Evolutionary conservation across 2,888 invertebrate genomes (phyloP), one percentile per base, ranked within the genome.

Genomic region (Tribolium freemani): DNA sequence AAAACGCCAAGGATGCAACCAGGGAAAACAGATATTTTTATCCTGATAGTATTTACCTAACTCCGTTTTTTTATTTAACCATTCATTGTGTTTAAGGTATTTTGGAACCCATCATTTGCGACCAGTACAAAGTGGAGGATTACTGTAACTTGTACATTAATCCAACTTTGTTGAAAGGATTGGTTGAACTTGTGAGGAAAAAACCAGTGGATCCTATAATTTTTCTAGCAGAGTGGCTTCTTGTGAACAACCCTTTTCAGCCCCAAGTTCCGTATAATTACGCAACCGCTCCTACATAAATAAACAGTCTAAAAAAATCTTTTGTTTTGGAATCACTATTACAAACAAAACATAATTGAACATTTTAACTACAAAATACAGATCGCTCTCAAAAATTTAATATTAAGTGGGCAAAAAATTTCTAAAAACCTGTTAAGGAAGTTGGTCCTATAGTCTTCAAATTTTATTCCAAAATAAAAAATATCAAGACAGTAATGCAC

Each of bases 1-100:
- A 90, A 73, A 90, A 89, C 79, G 85, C 88, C 10, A 86, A 88
- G 0, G 90, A 90, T 54, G 93, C 96, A 0, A 88, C 92, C 60
- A 88, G 91, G 74, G 97, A 97, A 86, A 95, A 96, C 79, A 91
- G 93, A 83, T 97, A 94, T 86, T 96, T 97, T 86, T 97, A 95
- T 86, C 95, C 96, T 0, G 90, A 91, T 80, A 91, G 95, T 95
- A 88, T 26, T 3, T 26, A 26, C 16, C 16, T 16, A 26, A 26
- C 26, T 26, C 3, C 0, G 5, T 0, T 38, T 38, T 38, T 38
- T 38, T 38, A 38, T 38, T 38, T 6, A n/a, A 3, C 1, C 26
- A 3, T 5, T 26, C 26, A 38, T 6, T 48, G 20, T 13, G 38
- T 69, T 82, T 71, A 84, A 95, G 95, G 93, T 88, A 89, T 93